Conservation (phyloP, 2,113 vertebrate species). For the Dicrurus megarhynchus region DNA sequence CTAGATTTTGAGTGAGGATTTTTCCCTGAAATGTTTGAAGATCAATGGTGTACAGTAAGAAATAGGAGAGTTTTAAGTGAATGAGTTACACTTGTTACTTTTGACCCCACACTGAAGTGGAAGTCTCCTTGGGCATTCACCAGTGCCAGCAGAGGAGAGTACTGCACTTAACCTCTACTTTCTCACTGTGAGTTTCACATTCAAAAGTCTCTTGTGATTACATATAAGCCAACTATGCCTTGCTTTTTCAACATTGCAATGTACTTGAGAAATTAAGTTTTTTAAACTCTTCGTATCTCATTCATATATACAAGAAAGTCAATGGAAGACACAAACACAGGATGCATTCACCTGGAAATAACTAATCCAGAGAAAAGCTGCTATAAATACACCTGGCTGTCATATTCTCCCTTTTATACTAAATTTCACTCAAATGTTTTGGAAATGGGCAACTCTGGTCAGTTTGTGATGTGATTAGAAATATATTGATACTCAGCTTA, state of each 20-base stretch:
- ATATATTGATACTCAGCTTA: background rate
- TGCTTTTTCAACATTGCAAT: background rate
- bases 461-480: background rate
- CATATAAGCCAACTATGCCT: background rate
- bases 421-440: background rate
- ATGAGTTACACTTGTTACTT: conserved; percentile 44
- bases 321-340: background rate
- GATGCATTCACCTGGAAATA: background rate
- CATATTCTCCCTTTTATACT: background rate
- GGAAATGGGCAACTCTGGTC: background rate
- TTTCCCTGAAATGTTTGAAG: background rate
- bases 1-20: background rate
- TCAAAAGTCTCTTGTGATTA: background rate
- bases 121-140: background rate
- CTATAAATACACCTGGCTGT: background rate
- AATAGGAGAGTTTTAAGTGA: conserved; percentile 52
- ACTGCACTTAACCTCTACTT: conserved; percentile 31
- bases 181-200: background rate
- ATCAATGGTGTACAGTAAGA: conserved; percentile 33
- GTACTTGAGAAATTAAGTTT: background rate
- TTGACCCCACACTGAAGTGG: background rate
- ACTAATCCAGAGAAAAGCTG: background rate
- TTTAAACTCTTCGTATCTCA: background rate
- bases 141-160: background rate
- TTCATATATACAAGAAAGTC: background rate